Conservation (phyloP, 2,888 invertebrate species). For the Silvanus unidentatus region DNA sequence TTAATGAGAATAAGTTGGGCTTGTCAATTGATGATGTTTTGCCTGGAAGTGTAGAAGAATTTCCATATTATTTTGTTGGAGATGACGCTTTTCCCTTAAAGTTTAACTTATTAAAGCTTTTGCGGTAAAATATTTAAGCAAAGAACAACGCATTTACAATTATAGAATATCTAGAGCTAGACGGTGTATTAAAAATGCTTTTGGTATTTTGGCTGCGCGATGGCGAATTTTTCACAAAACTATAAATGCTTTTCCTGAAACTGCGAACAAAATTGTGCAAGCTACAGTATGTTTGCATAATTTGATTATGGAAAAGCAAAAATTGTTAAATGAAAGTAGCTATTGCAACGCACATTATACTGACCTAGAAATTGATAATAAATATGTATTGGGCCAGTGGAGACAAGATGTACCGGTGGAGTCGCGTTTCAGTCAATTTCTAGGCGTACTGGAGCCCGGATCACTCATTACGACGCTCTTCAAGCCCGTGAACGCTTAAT, state of each 20-base stretch:
- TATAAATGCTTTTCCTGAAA: conserved; percentile 4
- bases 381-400: background rate
- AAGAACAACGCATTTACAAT: conserved; percentile 10
- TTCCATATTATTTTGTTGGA: conserved; percentile 5
- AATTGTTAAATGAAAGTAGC: background rate
- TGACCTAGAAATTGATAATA: background rate
- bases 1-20: background rate
- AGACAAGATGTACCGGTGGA: background rate
- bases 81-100: conserved; percentile 8
- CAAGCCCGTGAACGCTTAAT: no score
- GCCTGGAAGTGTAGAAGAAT: background rate
- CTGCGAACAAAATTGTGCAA: conserved; percentile 3
- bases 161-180: conserved; percentile 13
- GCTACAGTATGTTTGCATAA: background rate
- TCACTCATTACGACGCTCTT: no score
- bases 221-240: conserved; percentile 13
- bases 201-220: conserved; percentile 17
- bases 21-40: background rate
- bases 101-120: conserved; percentile 8
- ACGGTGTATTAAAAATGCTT: conserved; percentile 11
- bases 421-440: no score
- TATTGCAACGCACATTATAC: background rate
- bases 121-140: conserved; percentile 4
- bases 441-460: no score
- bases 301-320: background rate